Evolutionary conservation across 2,113 vertebrate species (phyloP).

Genomic region (Amblyopsis rosae): DNA sequence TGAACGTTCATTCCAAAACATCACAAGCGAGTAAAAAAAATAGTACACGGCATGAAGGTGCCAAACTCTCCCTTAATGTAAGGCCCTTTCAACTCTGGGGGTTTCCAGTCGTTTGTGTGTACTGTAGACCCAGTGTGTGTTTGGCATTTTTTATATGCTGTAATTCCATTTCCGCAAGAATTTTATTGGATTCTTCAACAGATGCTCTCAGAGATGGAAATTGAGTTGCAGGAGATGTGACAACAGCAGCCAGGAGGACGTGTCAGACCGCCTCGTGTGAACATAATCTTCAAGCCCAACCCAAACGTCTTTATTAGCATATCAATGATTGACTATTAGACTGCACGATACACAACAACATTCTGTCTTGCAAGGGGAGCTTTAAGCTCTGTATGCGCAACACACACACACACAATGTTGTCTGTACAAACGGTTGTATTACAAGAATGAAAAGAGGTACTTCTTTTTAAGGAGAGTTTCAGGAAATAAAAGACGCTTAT

Average conservation of each 20-base stretch:
- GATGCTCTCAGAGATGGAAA: slow-evolving; percentile 11
- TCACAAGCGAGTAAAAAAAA: no score
- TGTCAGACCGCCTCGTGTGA: slow-evolving; percentile 60
- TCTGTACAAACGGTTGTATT: slow-evolving; percentile 47
- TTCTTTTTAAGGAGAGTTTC: slow-evolving; percentile 32
- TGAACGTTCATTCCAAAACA: no score
- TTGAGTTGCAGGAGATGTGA: slow-evolving; percentile 7
- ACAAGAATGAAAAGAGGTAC: slow-evolving; percentile 53
- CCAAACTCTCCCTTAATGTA: no score
- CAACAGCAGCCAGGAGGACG: slow-evolving; percentile 25
- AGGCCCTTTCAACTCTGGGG: neutral
- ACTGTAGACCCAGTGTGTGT: neutral
- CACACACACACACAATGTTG: slow-evolving; percentile 52
- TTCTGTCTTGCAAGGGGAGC: slow-evolving; percentile 40
- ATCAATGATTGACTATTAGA: slow-evolving; percentile 63
- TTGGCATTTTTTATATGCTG: neutral
- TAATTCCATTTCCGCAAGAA: neutral
- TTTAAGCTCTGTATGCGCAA: slow-evolving; percentile 27
- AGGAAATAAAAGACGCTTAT: slow-evolving; percentile 45
- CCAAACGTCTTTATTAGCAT: slow-evolving; percentile 64
- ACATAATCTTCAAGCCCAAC: slow-evolving; percentile 60
- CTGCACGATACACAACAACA: slow-evolving; percentile 64
- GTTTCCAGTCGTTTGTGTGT: neutral
- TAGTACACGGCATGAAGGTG: no score
- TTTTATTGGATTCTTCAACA: slow-evolving; percentile 6